Conservation (phyloP, 2,113 vertebrate genomes). For the Ploceus nigricollis region DNA sequence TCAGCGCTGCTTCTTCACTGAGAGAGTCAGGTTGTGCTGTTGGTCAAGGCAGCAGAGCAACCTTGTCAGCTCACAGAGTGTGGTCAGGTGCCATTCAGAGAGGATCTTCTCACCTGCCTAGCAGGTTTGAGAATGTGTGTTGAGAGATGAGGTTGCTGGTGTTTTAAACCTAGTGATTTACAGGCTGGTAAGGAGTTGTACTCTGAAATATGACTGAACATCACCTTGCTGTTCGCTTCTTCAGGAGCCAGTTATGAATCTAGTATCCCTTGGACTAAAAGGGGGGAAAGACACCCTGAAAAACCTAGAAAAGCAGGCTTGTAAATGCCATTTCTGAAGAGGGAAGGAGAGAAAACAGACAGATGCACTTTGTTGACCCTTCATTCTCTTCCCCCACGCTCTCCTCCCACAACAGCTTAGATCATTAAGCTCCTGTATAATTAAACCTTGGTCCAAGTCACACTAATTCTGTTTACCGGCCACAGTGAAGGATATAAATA, state of each 20-base stretch:
- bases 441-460: conserved; percentile 73
- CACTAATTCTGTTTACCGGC: conserved; percentile 67
- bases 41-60: background rate
- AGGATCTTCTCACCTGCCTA: background rate
- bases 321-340: background rate
- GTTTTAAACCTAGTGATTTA: background rate
- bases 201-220: background rate
- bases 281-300: background rate
- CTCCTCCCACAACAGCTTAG: conserved; percentile 72
- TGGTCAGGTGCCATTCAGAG: background rate
- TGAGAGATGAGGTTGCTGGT: background rate
- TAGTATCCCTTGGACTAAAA: background rate
- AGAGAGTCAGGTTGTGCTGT: background rate
- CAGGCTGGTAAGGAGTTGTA: background rate
- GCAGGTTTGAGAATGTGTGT: background rate
- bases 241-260: background rate
- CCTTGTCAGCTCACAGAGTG: background rate
- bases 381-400: conserved; percentile 58
- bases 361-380: conserved; percentile 60
- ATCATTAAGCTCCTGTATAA: conserved; percentile 74
- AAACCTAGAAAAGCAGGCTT: background rate
- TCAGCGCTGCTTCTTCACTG: background rate
- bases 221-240: background rate
- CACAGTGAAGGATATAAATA: conserved; percentile 74
- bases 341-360: background rate